Evolutionary conservation across 2,797 vertebrate species (phyloP), one percentile per base, ranked within the genome.

Genomic region (Cossypha niveicapilla): DNA sequence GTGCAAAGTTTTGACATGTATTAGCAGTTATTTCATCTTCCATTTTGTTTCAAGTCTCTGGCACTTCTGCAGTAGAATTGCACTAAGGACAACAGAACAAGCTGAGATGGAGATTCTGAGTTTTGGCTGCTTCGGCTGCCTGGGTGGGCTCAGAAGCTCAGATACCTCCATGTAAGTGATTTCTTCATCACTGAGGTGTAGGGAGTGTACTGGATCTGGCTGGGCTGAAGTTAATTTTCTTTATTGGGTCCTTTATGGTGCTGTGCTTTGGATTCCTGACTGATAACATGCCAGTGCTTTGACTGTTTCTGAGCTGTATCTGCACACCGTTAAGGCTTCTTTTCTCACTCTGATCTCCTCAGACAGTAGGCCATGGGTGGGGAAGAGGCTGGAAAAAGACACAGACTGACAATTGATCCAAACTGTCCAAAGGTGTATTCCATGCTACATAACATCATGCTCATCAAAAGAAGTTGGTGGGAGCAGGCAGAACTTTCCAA

Each of bases 161-260:
- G 14, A 1, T 53, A 13, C 2, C 21, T 68, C 71, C 9, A 7
- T 18, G 9, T 3, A 21, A 37, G 25, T 9, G 6, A 14, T 68
- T 81, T 71, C 18, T 56, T 77, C 34, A n/a, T 14, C 18, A 34
- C 10, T 57, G 34, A 53, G 22, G 5, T 51, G 10, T 15, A 54
- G 11, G 7, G 1, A 0, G 0, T 53, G 7, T 41, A 23, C 3
- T 50, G 32, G 13, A 28, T 24, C 34, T 54, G 37, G 6, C n/a
- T 57, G 9, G 11, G 9, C 2, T 14, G 6, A 11, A 78, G 45
- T 60, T 21, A 51, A 27, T 61, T 67, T 60, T 67, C 13, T 58
- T 70, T 37, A 7, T 1, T 58, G 9, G 4, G 13, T 34, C 47
- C 8, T 6, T 2, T 44, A 17, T 4, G 14, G 10, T 50, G 7